Base-by-base conservation (phyloP, 2,797 vertebrate species). In the Peromyscus attwateri region DNA sequence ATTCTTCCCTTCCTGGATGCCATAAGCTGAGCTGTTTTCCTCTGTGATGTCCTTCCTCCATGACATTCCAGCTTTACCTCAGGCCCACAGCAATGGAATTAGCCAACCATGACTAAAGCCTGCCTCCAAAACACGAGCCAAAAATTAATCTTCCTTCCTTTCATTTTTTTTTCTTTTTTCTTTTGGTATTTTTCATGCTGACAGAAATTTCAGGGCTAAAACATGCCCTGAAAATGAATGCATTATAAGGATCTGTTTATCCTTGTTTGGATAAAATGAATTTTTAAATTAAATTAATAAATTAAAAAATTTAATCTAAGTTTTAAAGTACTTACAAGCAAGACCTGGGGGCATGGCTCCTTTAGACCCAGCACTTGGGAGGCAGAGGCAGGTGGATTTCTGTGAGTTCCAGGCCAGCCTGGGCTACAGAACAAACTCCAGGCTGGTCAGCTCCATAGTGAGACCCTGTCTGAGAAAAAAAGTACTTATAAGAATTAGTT, bases 221-320 rank as follows among this genome's bases (percentile, higher is more conserved):
- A 43, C 34, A 91, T 52, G 40, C 6, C 27, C 57, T 87, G 89
- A 91, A 91, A 89, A 83, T 82, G 55, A 76, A 71, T 43, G 37
- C 0, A 40, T 12, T 34, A 14, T 68, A 87, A 70, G n/a, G 23
- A 82, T 87, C 2, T 40, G 27, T 87, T 92, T 95, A 80, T 87
- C n/a, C 46, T 85, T 92, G 68, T 25, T 34, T 23, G 70, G 66
- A 55, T 90, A 40, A 92, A 92, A 79, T 21, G 46, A 90, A 70
- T 64, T 80, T 21, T 4, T 21, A 60, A 57, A 6, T 60, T 23
- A 60, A 60, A 21, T 60, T 60, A 60, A 9, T 76, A 57, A 68
- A 80, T 43, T 80, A 2, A 70, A 70, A 79, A 21, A 23, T 66
- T 71, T 55, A 55, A 90, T 76, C 49, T 92, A 73, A 90, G 57